These are phyloP conservation scores for Schlechtendalia chinensis DNA, from an alignment of 1,140 invertebrate species.

Conservation along the genomic window DNA sequence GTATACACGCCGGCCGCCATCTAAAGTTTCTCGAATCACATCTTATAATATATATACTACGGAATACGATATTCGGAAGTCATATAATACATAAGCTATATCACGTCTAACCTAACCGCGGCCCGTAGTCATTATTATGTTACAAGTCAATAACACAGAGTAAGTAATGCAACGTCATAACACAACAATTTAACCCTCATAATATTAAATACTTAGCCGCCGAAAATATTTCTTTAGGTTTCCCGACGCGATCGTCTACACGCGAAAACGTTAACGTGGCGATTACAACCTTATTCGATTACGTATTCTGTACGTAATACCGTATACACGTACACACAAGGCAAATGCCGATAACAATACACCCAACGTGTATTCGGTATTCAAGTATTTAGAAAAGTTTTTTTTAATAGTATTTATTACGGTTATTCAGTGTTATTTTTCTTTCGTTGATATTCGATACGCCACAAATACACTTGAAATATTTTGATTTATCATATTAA, in stretches of 20 bases:
- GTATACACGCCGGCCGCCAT: neutral
- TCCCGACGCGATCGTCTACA: slow-evolving; percentile 7
- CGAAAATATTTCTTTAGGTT: slow-evolving; percentile 40
- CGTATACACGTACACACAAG: too few species aligned
- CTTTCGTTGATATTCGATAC: too few species aligned
- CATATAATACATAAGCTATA: neutral
- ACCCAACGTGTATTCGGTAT: too few species aligned
- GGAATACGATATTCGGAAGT: slow-evolving; percentile 42
- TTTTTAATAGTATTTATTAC: too few species aligned
- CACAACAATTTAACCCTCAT: slow-evolving; percentile 15
- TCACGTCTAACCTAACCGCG: too few species aligned
- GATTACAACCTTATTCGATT: neutral
- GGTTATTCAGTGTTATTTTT: too few species aligned
- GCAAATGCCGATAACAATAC: too few species aligned
- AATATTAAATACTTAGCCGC: slow-evolving; percentile 11
- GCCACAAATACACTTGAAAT: too few species aligned
- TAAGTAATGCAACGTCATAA: neutral
- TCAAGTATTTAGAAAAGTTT: too few species aligned
- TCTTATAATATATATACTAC: neutral
- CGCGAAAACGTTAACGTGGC: neutral
- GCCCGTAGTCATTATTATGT: slow-evolving; percentile 18
- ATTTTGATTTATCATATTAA: too few species aligned
- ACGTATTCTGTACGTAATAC: neutral
- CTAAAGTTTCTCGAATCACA: slow-evolving; percentile 41
- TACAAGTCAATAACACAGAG: slow-evolving; percentile 28